Percentiles rank a stretch among this genome's conserved stretches.
phyloP scores from a whole-genome alignment of 2,113 vertebrate genomes.

The Nymphicus hollandicus region DNA sequence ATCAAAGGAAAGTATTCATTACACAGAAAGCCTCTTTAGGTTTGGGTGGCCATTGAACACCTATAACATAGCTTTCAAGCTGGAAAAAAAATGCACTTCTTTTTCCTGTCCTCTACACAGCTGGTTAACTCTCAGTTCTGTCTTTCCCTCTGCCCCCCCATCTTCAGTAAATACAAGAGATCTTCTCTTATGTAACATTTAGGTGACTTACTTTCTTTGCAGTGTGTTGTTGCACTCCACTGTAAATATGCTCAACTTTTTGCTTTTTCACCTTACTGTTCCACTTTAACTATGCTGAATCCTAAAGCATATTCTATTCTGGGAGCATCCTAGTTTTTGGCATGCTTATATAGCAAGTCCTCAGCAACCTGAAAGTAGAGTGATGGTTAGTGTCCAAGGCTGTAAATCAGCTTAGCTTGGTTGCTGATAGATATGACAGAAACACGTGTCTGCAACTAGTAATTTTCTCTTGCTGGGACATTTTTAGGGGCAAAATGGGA shows the following conservation, averaged over 20 bases:
- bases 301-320: conserved; percentile 11
- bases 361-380: conserved; percentile 25
- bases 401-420: conserved; percentile 51
- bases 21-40: neutral
- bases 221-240: neutral
- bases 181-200: neutral
- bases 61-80: neutral
- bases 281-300: neutral
- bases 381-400: conserved; percentile 6
- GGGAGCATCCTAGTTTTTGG: neutral
- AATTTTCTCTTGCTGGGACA: neutral
- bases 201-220: neutral
- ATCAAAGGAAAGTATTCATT: conserved; percentile 1
- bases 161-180: neutral
- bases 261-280: conserved; percentile 5
- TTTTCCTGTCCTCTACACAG: neutral
- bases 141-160: neutral
- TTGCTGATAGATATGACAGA: conserved; percentile 22
- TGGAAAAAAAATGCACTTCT: neutral
- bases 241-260: neutral
- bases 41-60: neutral
- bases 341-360: neutral
- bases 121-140: neutral
- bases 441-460: neutral
- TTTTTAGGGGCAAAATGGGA: neutral